These are phyloP conservation scores for Nymphalis urticae DNA, from an alignment of 2,888 invertebrate species.

Conservation along the genomic window DNA sequence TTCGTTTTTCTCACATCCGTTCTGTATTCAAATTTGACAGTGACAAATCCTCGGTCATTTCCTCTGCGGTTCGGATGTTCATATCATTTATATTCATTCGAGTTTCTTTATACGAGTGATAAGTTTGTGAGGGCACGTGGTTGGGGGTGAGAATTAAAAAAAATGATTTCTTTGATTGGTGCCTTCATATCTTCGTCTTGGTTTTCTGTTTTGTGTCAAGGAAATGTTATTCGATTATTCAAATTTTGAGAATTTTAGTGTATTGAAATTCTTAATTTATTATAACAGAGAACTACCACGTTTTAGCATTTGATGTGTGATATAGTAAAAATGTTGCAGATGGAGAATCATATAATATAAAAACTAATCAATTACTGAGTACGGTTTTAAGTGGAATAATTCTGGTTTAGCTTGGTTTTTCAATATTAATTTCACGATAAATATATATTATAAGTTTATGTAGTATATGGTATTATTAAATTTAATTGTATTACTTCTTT, in stretches of 20 bases:
- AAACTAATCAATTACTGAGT: too few relatives aligned
- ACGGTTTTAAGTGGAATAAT: too few relatives aligned
- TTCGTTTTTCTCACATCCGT: conserved; percentile 74
- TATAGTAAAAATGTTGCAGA: too few relatives aligned
- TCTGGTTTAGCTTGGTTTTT: too few relatives aligned
- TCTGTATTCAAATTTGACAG: conserved; percentile 78
- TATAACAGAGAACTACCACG: too few relatives aligned
- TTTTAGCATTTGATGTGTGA: too few relatives aligned
- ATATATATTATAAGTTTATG: too few relatives aligned
- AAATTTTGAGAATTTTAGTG: background rate
- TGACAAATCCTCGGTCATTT: conserved; percentile 77
- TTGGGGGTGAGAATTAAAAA: conserved; percentile 58
- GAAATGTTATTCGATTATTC: background rate
- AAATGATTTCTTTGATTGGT: conserved; percentile 35
- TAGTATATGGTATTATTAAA: too few relatives aligned
- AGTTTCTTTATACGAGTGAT: conserved; percentile 60
- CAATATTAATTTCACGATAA: too few relatives aligned
- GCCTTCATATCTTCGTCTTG: background rate
- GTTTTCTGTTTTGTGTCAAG: background rate
- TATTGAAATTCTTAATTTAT: background rate
- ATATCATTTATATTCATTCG: conserved; percentile 77
- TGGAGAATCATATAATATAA: too few relatives aligned
- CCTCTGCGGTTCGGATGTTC: conserved; percentile 74
- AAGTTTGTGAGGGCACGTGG: conserved; percentile 56
- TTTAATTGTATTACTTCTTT: too few relatives aligned